These are phyloP conservation scores for Pteropus rufus DNA, from an alignment of 2,797 vertebrate genomes.

Conservation along the genomic window DNA sequence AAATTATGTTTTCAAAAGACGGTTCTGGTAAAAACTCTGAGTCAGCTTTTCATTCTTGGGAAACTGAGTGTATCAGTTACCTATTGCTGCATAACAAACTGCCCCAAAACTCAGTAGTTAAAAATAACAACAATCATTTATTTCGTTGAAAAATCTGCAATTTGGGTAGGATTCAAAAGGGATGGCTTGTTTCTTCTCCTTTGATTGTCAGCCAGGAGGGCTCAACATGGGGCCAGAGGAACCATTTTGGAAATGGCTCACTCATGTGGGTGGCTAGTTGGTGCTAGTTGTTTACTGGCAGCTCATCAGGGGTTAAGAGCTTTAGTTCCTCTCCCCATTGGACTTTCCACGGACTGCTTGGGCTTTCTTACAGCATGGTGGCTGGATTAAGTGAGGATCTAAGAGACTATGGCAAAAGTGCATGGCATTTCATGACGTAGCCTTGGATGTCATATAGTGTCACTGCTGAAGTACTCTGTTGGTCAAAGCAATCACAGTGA, in stretches of 20 bases:
- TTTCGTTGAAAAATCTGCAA: neutral
- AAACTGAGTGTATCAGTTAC: neutral
- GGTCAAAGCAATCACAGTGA: neutral
- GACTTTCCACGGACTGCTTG: neutral
- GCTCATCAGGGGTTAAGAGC: neutral
- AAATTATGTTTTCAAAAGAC: neutral
- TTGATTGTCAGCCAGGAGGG: neutral
- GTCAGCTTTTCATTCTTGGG: neutral
- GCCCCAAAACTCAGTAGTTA: neutral
- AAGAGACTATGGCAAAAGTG: neutral
- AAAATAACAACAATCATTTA: neutral
- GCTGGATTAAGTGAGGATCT: neutral
- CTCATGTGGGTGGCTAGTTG: neutral
- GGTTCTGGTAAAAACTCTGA: conserved; percentile 3
- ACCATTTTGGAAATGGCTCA: neutral
- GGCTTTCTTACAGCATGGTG: neutral
- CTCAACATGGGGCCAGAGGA: neutral
- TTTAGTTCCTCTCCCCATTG: neutral
- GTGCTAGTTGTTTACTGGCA: neutral
- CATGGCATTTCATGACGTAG: neutral
- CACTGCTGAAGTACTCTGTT: neutral
- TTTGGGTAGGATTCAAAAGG: neutral
- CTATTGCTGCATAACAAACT: neutral
- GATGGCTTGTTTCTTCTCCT: neutral
- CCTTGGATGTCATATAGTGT: neutral